phyloP scores from a whole-genome alignment of 2,797 vertebrate species.

The Propithecus deckenii region DNA sequence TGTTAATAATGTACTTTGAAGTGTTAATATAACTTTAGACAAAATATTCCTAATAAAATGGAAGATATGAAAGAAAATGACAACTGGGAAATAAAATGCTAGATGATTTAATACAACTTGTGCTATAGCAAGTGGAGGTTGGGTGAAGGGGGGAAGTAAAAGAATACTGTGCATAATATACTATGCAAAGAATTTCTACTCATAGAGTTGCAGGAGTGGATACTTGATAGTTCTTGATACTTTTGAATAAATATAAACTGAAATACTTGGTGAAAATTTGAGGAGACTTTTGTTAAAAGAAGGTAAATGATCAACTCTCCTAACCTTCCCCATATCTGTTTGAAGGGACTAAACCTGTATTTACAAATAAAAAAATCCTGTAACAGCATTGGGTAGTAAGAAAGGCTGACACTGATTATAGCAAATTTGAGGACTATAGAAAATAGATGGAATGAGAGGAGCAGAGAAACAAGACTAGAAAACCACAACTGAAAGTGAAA shows the following conservation, averaged over 20 bases:
- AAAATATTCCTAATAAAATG: conserved; percentile 32
- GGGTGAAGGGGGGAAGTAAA: neutral
- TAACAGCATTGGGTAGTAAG: neutral
- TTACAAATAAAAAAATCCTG: neutral
- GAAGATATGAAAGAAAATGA: neutral
- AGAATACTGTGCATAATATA: neutral
- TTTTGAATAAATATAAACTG: neutral
- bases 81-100: neutral
- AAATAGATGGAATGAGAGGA: neutral
- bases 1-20: neutral
- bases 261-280: conserved; percentile 16
- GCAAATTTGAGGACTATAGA: neutral
- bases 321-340: neutral
- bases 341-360: neutral
- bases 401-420: neutral
- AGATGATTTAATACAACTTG: neutral
- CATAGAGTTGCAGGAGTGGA: neutral
- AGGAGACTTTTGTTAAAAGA: conserved; percentile 32
- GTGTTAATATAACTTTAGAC: neutral
- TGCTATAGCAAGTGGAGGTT: neutral
- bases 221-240: neutral
- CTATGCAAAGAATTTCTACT: neutral
- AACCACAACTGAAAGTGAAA: neutral
- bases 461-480: neutral
- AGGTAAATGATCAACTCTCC: neutral